Evolutionary conservation across 2,797 vertebrate species (phyloP).

Genomic region (Emydoidea blandingii): DNA sequence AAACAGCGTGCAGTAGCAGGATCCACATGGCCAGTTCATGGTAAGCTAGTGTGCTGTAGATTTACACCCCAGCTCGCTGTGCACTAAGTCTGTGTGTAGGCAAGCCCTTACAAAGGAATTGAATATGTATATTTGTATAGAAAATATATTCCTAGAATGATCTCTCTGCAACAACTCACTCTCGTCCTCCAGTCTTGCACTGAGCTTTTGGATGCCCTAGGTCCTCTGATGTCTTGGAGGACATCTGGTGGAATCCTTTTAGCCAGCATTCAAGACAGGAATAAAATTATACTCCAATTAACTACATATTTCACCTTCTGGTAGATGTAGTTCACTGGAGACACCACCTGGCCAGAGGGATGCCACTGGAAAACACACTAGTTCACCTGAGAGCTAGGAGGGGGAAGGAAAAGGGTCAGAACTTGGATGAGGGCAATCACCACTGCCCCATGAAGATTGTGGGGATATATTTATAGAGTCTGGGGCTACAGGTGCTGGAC

Average conservation of each 20-base stretch:
- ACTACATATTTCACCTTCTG: not conserved
- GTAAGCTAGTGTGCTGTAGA: not conserved
- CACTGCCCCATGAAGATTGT: not conserved
- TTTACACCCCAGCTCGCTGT: not conserved
- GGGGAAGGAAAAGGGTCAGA: not conserved
- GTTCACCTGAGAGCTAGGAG: not conserved
- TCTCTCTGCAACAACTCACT: not conserved
- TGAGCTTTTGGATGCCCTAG: not conserved
- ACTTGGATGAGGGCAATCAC: not conserved
- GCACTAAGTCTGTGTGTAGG: not conserved
- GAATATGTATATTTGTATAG: not conserved
- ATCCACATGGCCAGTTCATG: not conserved
- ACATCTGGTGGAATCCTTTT: not conserved
- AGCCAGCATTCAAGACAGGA: not conserved
- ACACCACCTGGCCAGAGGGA: not conserved
- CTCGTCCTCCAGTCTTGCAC: rapidly evolving
- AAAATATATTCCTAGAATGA: not conserved
- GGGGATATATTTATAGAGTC: not conserved
- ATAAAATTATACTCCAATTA: not conserved
- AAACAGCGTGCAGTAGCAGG: not conserved
- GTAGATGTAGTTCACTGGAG: not conserved
- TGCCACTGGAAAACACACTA: not conserved
- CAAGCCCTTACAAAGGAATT: not conserved
- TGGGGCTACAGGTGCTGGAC: not conserved
- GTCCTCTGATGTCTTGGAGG: not conserved